These are phyloP conservation scores for Terrapene triunguis DNA, from an alignment of 2,113 vertebrate species.

Conservation along the genomic window DNA sequence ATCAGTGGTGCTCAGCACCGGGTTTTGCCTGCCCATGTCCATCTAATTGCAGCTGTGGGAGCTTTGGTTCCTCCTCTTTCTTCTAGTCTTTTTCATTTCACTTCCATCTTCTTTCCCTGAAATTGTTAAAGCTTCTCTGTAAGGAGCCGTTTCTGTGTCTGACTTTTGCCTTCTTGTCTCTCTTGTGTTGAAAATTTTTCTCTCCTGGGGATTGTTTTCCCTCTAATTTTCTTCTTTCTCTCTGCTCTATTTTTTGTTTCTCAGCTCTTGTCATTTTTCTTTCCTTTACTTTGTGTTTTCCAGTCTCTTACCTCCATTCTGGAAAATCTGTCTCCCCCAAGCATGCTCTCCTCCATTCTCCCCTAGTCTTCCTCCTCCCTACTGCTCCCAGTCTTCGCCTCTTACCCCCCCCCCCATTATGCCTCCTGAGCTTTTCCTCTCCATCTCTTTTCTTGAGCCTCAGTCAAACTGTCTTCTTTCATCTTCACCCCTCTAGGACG, in stretches of 20 bases:
- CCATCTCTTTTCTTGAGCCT: accelerated
- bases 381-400: accelerated
- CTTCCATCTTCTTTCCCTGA: too few species aligned
- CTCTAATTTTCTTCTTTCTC: neutral
- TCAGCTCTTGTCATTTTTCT: neutral
- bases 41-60: too few species aligned
- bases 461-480: accelerated
- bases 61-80: too few species aligned
- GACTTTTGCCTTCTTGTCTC: neutral
- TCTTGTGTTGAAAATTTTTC: accelerated
- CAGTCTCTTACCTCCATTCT: accelerated
- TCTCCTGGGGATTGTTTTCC: accelerated
- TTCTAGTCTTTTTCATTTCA: too few species aligned
- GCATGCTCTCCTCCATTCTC: accelerated
- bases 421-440: accelerated
- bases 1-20: too few species aligned
- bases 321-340: accelerated
- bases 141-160: neutral
- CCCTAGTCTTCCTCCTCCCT: too few species aligned
- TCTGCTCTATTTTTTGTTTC: accelerated
- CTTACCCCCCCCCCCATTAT: neutral
- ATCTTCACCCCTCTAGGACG: accelerated
- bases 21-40: too few species aligned
- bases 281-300: neutral
- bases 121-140: too few species aligned